phyloP scores from a whole-genome alignment of 2,888 invertebrate species.

The Hoplodrina ambigua region DNA sequence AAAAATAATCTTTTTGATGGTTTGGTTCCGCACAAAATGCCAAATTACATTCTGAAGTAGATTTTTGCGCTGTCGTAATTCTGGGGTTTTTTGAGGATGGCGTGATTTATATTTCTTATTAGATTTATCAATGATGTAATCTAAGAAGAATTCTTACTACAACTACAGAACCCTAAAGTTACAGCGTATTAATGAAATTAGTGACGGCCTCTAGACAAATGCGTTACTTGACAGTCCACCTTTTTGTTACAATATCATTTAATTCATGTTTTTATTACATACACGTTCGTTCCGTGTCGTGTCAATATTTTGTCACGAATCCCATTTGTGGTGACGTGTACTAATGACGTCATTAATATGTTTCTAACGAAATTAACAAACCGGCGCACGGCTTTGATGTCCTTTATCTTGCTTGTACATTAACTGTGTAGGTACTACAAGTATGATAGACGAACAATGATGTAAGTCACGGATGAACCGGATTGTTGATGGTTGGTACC shows the following conservation, averaged over 20 bases:
- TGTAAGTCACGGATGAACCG: constrained; percentile 70
- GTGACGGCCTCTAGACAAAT: constrained; percentile 85
- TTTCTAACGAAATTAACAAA: constrained; percentile 86
- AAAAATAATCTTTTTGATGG: constrained; percentile 47
- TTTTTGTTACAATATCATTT: constrained; percentile 82
- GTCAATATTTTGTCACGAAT: constrained; percentile 90
- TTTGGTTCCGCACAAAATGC: constrained; percentile 38
- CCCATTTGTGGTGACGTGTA: constrained; percentile 84
- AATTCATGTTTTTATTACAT: constrained; percentile 81
- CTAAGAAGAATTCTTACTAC: neutral
- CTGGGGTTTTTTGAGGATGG: neutral
- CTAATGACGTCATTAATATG: constrained; percentile 88
- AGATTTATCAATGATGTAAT: neutral
- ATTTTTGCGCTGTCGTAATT: neutral
- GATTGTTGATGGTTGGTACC: constrained; percentile 26
- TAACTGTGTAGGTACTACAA: constrained; percentile 63
- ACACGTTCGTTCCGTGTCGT: constrained; percentile 70
- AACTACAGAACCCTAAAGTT: constrained; percentile 72
- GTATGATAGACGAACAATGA: constrained; percentile 74
- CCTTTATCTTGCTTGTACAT: constrained; percentile 74
- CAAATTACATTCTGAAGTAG: neutral
- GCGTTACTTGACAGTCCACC: constrained; percentile 79
- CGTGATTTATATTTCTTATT: neutral
- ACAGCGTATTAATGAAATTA: constrained; percentile 82
- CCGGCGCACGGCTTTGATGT: constrained; percentile 81